Evolutionary conservation across 2,797 vertebrate species (phyloP).

Genomic region (Sebastes vulpes): DNA sequence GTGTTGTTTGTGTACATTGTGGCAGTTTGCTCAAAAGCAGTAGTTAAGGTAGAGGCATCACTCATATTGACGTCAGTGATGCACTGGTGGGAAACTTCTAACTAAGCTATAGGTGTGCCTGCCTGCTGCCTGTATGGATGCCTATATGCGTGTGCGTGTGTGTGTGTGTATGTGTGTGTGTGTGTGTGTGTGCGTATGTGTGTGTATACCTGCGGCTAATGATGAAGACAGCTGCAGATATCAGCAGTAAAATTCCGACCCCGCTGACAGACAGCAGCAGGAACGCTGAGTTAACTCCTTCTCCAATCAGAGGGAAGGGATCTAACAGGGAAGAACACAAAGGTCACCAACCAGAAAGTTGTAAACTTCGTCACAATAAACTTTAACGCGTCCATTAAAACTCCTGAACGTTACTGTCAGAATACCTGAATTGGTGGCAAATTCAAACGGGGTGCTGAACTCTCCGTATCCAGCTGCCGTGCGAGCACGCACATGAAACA

Average conservation of each 20-base stretch:
- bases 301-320: slow-evolving; percentile 96
- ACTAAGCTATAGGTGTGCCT: slow-evolving; percentile 3
- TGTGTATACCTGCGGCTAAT: slow-evolving; percentile 94
- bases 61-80: slow-evolving; percentile 16
- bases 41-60: slow-evolving; percentile 17
- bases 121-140: slow-evolving; percentile 23
- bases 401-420: background rate
- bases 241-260: slow-evolving; percentile 94
- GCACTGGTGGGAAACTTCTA: slow-evolving; percentile 39
- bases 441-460: slow-evolving; percentile 94
- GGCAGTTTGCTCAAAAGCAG: slow-evolving; percentile 30
- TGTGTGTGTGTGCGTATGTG: slow-evolving; percentile 7
- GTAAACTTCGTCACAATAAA: background rate
- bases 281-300: slow-evolving; percentile 95
- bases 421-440: slow-evolving; percentile 97
- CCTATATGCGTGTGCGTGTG: background rate
- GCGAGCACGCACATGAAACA: slow-evolving; percentile 96
- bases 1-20: slow-evolving; percentile 33
- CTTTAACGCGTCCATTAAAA: background rate
- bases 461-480: slow-evolving; percentile 97
- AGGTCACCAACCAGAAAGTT: slow-evolving; percentile 3
- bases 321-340: slow-evolving; percentile 78
- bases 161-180: background rate
- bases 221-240: slow-evolving; percentile 95
- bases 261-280: slow-evolving; percentile 95